phyloP scores from a whole-genome alignment of 2,888 invertebrate species.

The Chirona hameri region DNA sequence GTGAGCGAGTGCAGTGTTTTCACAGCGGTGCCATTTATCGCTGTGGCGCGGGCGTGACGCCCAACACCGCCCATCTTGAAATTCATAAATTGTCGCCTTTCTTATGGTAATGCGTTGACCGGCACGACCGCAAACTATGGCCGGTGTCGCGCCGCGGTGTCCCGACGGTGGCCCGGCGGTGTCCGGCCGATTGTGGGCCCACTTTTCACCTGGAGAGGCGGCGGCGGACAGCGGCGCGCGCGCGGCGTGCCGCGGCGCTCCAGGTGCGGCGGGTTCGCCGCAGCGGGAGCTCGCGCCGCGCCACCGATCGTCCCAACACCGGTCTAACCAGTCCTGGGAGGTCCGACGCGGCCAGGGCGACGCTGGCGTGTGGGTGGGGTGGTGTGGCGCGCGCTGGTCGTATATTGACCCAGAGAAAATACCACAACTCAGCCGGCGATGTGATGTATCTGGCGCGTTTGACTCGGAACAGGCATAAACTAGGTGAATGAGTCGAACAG shows the following conservation, averaged over 20 bases:
- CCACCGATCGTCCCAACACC: neutral
- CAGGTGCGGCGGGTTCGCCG: neutral
- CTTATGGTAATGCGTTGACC: neutral
- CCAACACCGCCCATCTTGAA: neutral
- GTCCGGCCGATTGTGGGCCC: neutral
- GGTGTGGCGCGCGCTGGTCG: neutral
- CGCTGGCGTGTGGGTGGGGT: neutral
- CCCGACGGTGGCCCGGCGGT: neutral
- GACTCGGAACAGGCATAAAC: no score
- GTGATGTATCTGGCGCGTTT: neutral
- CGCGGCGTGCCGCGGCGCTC: no score
- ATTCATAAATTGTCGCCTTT: conserved; percentile 5
- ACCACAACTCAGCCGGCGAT: neutral
- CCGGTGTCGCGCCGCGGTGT: neutral
- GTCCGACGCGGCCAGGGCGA: neutral
- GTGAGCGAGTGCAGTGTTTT: neutral
- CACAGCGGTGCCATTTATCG: neutral
- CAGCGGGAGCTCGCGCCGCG: neutral
- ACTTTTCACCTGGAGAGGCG: neutral
- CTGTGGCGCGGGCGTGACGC: neutral
- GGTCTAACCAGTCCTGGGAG: neutral
- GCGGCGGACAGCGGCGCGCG: neutral
- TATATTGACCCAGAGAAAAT: neutral
- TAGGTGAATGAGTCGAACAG: no score
- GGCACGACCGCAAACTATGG: neutral